Conservation (phyloP, 2,888 invertebrate genomes). For the Isotomurus palustris region DNA sequence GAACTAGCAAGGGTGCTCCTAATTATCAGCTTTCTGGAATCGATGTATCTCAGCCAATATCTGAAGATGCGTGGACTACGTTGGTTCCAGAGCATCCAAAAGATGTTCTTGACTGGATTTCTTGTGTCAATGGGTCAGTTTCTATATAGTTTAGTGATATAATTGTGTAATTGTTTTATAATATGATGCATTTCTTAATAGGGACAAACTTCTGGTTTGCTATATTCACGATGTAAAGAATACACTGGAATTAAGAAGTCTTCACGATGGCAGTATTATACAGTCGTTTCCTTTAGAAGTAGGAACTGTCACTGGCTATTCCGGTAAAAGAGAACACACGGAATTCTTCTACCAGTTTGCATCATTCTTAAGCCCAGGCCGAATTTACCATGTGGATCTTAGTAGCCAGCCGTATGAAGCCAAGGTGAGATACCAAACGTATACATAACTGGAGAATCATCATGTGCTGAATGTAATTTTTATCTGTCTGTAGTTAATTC, state of each 20-base stretch:
- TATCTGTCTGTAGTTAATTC: slow-evolving; percentile 60
- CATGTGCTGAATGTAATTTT: background rate
- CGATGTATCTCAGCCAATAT: slow-evolving; percentile 63
- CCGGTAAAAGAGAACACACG: slow-evolving; percentile 75
- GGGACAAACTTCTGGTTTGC: slow-evolving; percentile 76
- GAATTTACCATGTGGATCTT: slow-evolving; percentile 83
- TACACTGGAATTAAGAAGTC: slow-evolving; percentile 72
- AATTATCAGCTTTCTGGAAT: slow-evolving; percentile 84
- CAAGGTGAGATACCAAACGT: slow-evolving; percentile 52
- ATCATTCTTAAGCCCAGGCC: slow-evolving; percentile 85
- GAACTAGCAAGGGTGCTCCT: slow-evolving; percentile 89
- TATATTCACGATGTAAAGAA: slow-evolving; percentile 95
- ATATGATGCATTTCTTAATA: slow-evolving; percentile 4
- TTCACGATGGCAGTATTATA: slow-evolving; percentile 66
- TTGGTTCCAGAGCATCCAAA: slow-evolving; percentile 76
- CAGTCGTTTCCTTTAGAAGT: slow-evolving; percentile 75
- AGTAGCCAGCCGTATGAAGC: slow-evolving; percentile 57
- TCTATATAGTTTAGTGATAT: background rate
- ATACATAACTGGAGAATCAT: background rate
- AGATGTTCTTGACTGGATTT: slow-evolving; percentile 86
- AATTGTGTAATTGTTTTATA: background rate
- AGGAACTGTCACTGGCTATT: slow-evolving; percentile 78
- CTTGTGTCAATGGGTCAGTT: slow-evolving; percentile 64
- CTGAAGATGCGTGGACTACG: slow-evolving; percentile 73
- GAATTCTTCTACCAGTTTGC: slow-evolving; percentile 93